Evolutionary conservation across 1,140 invertebrate genomes (phyloP).

Genomic region (Drosophila bocki): DNA sequence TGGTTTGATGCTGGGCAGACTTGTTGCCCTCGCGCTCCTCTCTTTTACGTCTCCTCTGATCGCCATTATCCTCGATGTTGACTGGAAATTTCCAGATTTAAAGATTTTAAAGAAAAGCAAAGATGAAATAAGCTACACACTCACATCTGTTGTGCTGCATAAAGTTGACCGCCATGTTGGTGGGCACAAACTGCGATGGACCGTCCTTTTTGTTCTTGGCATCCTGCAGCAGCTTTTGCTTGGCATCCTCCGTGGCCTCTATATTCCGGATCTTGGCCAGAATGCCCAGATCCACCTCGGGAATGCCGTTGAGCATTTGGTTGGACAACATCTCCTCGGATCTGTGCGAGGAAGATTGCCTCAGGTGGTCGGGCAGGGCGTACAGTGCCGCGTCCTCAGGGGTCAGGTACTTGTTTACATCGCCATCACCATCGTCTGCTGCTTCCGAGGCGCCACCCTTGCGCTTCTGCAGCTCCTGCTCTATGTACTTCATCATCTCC

Average conservation of each 20-base stretch:
- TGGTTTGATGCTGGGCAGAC: constrained; percentile 59
- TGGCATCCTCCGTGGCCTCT: constrained; percentile 98
- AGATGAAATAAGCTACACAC: constrained; percentile 11
- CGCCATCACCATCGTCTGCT: constrained; percentile 55
- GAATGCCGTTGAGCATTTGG: constrained; percentile 99
- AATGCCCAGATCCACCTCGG: constrained; percentile 99
- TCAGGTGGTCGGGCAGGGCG: constrained; percentile 94
- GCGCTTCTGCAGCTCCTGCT: constrained; percentile 94
- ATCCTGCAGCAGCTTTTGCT: constrained; percentile 95
- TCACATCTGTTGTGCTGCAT: constrained; percentile 97
- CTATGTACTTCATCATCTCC: constrained; percentile 99
- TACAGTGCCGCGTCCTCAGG: constrained; percentile 94
- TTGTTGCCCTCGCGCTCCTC: constrained; percentile 86
- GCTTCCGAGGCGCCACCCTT: constrained; percentile 88
- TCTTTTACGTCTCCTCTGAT: constrained; percentile 87
- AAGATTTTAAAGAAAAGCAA: constrained; percentile 28
- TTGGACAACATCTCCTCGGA: constrained; percentile 99
- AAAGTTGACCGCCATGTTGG: constrained; percentile 99
- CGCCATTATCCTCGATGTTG: constrained; percentile 90
- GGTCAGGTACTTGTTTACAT: constrained; percentile 89
- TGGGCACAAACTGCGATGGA: constrained; percentile 98
- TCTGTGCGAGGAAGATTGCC: constrained; percentile 91
- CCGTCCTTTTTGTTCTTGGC: constrained; percentile 95
- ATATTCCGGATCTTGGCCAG: constrained; percentile 99
- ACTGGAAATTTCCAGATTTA: constrained; percentile 87